Base-by-base conservation (phyloP, 2,797 vertebrate genomes). In the Stomatorhinus walkeri region DNA sequence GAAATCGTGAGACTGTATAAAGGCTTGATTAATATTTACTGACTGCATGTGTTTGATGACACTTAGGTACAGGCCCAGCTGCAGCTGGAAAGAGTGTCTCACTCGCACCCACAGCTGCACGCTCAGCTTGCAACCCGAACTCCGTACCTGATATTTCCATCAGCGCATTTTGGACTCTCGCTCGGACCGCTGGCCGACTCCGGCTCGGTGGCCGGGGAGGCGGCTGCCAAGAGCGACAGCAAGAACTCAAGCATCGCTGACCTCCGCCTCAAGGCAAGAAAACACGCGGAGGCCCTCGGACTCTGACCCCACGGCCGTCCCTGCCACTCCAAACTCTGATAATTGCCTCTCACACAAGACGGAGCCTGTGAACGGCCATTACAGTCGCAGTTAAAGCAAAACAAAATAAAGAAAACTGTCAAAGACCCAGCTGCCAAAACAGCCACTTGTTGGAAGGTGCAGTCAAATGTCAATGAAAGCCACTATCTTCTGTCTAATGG, bases 191-290 rank as follows among this genome's bases (percentile, higher is more conserved):
- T 98, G 91, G 97, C 98, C 0, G 98, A 98, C 92, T 98, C 98
- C 1, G 97, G 97, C 91, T 98, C 98, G 0, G 97, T 97, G 0
- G 98, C 97, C 9, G 98, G 97, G 92, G 97, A 96, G 0, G 96
- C 96, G 0, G 97, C 97, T 22, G 98, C 97, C 94, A 98, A 98
- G 93, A 99, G 97, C 95, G 98, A 96, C 96, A 98, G 97, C 96
- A 99, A 99, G 93, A 99, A 97, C 96, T 99, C 97, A 90, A 99
- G 98, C 95, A 99, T 99, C 96, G 98, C 98, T 72, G 98, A 99
- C 96, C 97, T 99, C 94, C 95, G 98, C 96, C 97, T 99, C 92
- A 99, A 99, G 96, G 98, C 98, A 94, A 97, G 97, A 90, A 98
- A 98, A 96, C 98, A 99, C 93, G 96, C 98, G 88, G 97, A 98